Percentiles rank a stretch among this genome's conserved stretches.
Conservation (phyloP, 2,113 vertebrate genomes). For the Gallinago media region DNA sequence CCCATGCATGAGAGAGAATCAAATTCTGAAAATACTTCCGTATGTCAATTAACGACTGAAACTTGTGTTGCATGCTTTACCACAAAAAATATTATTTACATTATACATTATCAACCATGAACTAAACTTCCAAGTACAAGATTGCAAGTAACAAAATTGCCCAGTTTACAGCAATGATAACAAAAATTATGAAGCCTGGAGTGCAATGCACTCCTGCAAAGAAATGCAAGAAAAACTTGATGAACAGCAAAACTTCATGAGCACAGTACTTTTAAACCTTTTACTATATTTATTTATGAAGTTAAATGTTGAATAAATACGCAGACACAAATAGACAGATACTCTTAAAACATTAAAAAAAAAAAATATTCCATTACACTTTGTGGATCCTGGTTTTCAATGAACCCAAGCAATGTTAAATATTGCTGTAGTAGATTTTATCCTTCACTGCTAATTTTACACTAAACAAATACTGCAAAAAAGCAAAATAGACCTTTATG, state of each 20-base stretch:
- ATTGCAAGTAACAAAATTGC: not conserved
- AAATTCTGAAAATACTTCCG: not conserved
- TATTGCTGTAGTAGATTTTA: conserved; percentile 19
- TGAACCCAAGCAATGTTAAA: conserved; percentile 13
- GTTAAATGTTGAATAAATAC: conserved; percentile 38
- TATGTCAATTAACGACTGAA: conserved; percentile 23
- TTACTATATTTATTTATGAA: conserved; percentile 24
- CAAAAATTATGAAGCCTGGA: not conserved
- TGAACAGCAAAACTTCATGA: not conserved
- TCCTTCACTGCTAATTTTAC: conserved; percentile 40
- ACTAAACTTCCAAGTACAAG: not conserved
- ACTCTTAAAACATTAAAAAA: not conserved
- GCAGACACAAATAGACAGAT: not conserved
- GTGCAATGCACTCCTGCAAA: not conserved
- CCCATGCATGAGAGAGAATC: not conserved
- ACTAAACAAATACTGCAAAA: conserved; percentile 20
- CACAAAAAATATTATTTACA: conserved; percentile 5
- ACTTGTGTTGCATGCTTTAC: not conserved
- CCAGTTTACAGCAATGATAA: conserved; percentile 10
- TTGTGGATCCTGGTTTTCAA: conserved; percentile 15
- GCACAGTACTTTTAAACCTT: not conserved
- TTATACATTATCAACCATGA: conserved; percentile 19
- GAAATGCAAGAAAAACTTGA: conserved; percentile 3
- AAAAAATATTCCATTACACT: not conserved
- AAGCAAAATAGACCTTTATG: not conserved